These are phyloP conservation scores for Sorex maritimensis DNA, from an alignment of 2,797 vertebrate species.

Conservation along the genomic window DNA sequence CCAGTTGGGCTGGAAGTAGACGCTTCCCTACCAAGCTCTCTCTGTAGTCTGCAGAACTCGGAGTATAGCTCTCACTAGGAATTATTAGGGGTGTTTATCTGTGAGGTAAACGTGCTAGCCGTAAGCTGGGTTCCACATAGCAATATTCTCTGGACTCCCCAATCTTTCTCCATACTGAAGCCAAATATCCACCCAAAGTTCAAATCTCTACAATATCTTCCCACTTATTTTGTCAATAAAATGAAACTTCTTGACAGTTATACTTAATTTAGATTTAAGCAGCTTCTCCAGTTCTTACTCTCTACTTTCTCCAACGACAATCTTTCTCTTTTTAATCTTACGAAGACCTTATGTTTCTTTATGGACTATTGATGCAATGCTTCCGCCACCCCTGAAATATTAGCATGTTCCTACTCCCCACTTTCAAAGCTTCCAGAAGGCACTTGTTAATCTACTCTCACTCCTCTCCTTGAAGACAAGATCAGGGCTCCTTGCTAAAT, in stretches of 20 bases:
- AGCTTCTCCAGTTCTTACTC: neutral
- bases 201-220: neutral
- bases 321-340: neutral
- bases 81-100: neutral
- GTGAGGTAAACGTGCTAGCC: neutral
- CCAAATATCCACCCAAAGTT: neutral
- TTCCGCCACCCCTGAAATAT: neutral
- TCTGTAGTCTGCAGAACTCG: neutral
- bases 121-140: neutral
- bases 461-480: neutral
- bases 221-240: neutral
- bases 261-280: neutral
- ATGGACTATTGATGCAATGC: neutral
- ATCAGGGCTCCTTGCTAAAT: neutral
- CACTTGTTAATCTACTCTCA: neutral
- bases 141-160: neutral
- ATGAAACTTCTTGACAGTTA: neutral
- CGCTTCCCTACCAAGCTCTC: slow-evolving; percentile 76
- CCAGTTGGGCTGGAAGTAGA: neutral
- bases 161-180: fast-evolving
- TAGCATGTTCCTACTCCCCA: neutral
- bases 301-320: neutral
- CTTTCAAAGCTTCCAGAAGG: neutral
- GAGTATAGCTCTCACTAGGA: neutral
- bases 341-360: neutral